Base-by-base conservation (phyloP, 2,797 vertebrate genomes). In the Halcyon leucocephala region DNA sequence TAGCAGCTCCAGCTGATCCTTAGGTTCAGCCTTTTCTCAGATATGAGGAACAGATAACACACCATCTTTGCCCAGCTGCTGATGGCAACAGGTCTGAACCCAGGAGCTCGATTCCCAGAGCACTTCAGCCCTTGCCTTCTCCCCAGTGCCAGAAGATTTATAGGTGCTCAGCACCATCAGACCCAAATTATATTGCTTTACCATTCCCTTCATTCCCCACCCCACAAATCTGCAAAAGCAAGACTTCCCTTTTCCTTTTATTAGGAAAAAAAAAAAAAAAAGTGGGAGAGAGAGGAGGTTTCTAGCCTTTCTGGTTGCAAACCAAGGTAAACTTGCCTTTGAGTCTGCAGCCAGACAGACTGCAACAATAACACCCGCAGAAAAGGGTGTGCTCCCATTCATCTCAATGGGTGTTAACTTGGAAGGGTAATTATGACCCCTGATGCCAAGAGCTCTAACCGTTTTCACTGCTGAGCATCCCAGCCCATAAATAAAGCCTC, bases 361-460 rank as follows among this genome's bases (percentile, higher is more conserved):
- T 86, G 89, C 81, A 95, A 89, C 88, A 95, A 82, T 64, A 95
- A 94, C 82, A 92, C 52, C 80, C 77, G 26, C 91, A 96, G 94
- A 96, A 94, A 90, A 95, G 96, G 96, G 95, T 93, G 95, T 97
- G 93, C 91, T 91, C 90, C 87, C 93, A 89, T 95, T 95, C 96
- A 94, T 95, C 90, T 82, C 93, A 42, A 94, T 67, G 96, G 96
- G 96, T 94, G 95, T 96, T 94, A 89, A 84, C 96, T 91, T 86
- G 82, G 93, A 95, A 94, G 81, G 42, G 66, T 95, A 89, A 95
- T 94, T 93, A 94, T 64, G 94, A 94, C 62, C 94, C 83, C 88
- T 7, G 28, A 92, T 90, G 95, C 96, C 96, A 96, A 95, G 73
- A 94, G 83, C 70, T 93, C 87, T 12, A 93, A 88, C 89, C 51